Percentiles rank a stretch among this genome's conserved stretches.
Conservation (phyloP, 2,888 invertebrate species). For the Lumbricus terrestris region DNA sequence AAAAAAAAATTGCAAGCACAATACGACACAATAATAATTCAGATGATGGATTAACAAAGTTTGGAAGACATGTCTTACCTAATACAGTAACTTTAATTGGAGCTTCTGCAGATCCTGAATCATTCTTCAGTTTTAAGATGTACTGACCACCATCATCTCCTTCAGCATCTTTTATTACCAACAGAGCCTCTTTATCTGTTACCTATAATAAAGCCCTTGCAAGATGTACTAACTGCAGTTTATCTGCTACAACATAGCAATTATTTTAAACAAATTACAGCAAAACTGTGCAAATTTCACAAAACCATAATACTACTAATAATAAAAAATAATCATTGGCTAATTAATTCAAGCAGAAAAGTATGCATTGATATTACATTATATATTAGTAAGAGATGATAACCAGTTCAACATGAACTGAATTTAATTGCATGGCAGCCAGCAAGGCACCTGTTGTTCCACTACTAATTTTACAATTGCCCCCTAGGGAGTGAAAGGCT, state of each 20-base stretch:
- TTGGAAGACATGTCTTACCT: conserved; percentile 52
- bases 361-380: no score
- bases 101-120: conserved; percentile 91
- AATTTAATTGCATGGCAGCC: no score
- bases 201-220: conserved; percentile 20
- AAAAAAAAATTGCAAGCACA: background rate
- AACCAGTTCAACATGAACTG: no score
- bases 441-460: no score
- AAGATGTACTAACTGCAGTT: background rate
- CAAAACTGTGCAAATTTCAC: background rate
- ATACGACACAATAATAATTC: background rate
- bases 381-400: no score
- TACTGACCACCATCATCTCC: conserved; percentile 88
- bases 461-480: no score
- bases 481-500: no score
- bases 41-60: background rate
- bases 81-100: conserved; percentile 91
- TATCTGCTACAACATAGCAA: background rate
- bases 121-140: conserved; percentile 85
- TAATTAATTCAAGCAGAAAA: no score
- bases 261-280: background rate
- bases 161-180: conserved; percentile 89
- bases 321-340: no score
- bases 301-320: no score
- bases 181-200: conserved; percentile 73